These are phyloP conservation scores for Tolmerus cingulatus DNA, from an alignment of 2,888 invertebrate genomes.

Conservation along the genomic window DNA sequence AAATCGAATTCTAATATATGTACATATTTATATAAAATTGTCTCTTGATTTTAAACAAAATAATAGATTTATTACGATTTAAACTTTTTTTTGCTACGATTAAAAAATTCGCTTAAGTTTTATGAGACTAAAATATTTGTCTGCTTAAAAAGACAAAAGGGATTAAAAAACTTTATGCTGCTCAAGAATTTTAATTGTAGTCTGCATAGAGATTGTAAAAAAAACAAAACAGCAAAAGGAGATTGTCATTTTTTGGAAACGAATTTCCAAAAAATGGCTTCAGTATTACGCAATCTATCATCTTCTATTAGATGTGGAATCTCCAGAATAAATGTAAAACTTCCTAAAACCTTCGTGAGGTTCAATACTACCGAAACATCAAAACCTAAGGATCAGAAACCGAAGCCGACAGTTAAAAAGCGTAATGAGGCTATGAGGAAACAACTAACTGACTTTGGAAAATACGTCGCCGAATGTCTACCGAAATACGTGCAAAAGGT, in stretches of 20 bases:
- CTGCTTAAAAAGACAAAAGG: too few relatives aligned
- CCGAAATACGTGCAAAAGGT: slow-evolving; percentile 97
- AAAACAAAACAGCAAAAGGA: background rate
- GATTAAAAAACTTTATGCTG: too few relatives aligned
- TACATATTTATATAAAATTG: too few relatives aligned
- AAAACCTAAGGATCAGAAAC: background rate
- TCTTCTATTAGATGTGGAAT: background rate
- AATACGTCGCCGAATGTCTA: slow-evolving; percentile 91
- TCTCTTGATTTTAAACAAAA: too few relatives aligned
- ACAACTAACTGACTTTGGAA: slow-evolving; percentile 73
- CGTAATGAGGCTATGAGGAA: background rate
- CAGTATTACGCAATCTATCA: background rate
- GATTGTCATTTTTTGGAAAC: background rate
- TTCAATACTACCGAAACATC: background rate
- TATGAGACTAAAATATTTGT: too few relatives aligned
- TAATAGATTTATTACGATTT: too few relatives aligned
- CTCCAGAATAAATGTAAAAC: background rate
- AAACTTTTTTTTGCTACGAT: too few relatives aligned
- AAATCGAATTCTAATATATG: too few relatives aligned
- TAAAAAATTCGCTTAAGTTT: too few relatives aligned
- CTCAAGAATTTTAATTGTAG: background rate
- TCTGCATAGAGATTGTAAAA: background rate
- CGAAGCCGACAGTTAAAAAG: background rate
- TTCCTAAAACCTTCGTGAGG: background rate
- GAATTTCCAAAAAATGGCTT: background rate